Base-by-base conservation (phyloP, 2,888 invertebrate species). In the Ormyrus thymus region DNA sequence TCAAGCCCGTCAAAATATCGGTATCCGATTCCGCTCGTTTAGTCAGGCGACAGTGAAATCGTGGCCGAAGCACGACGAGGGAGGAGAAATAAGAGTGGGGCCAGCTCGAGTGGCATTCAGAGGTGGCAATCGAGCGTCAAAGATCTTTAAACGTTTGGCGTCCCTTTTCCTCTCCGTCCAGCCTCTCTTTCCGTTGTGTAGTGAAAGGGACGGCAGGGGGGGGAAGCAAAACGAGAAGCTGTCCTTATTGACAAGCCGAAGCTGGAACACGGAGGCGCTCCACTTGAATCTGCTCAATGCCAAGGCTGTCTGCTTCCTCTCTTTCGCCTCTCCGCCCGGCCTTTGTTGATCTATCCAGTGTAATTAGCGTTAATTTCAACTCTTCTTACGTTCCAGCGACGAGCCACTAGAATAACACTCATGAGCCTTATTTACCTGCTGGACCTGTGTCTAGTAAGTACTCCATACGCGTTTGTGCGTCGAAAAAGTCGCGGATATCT, bases 51-150 rank as follows among this genome's bases (percentile, higher is more conserved):
- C 62, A 76, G 76, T 73, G 58, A 73, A 73, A 80, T 76, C 59
- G 53, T 50, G 10, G 65, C 8, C 75, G 11, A 3, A 29, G 29
- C 10, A 46, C 46, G 43, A 29, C 29, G 29, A 29, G 29, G 29
- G 29, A 29, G 29, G 69, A 15, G 53, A 45, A 48, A 65, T 48
- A 64, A 45, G 58, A 61, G 29, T 29, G 29, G 62, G 53, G 68
- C 59, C 68, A 76, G 45, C 81, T 81, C 81, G 81, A 83, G 79
- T 78, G 83, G 82, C 75, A 82, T 85, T 86, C 83, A 84, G 78
- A 80, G 82, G 83, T 84, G 82, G 83, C 84, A 86, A 84, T 85
- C 83, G 84, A 84, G 85, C 85, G 84, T 86, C 84, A 85, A 85
- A 86, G 84, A 84, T 86, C 85, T 85, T 85, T 85, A 86, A 86